Base-by-base conservation (phyloP, 2,797 vertebrate genomes). In the Sarcophilus harrisii region DNA sequence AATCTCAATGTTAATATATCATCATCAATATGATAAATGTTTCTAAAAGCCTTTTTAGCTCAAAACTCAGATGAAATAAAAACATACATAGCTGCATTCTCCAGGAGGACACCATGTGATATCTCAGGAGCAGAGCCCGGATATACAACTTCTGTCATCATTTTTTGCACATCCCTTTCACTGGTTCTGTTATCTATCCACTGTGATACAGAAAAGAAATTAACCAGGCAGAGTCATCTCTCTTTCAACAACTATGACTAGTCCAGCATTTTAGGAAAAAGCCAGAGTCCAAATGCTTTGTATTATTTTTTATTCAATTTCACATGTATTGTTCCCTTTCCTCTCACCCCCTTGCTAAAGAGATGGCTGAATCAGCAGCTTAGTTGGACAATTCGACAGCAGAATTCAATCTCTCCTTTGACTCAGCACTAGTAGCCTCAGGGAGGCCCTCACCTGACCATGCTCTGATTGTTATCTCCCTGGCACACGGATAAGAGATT, bases 361-460 rank as follows among this genome's bases (percentile, higher is more conserved):
- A 12, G 94, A 95, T 59, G 96, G 97, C 97, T 97, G 96, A 97
- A 87, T 90, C 0, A 21, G 95, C 94, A 2, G 94, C 94, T 91
- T 93, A 57, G 29, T 32, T 90, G 55, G 55, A 92, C 57, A 93
- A 93, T 94, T 54, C 94, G 87, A 95, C 92, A 95, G 97, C 97
- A 1, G 96, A 98, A 98, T 98, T 97, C 1, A 95, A 98, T 97
- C 96, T 52, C 8, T 93, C 29, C 49, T 92, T 96, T 97, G 97
- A 95, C 96, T 98, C 97, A 97, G 97, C 97, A 95, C 45, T 21
- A 52, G 54, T 52, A 24, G 73, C 89, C 29, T 93, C 92, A 81
- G 0, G 49, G 62, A 96, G 95, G 95, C 97, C 97, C 96, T 97
- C 93, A 96, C 97, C 96, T 97, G 96, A 87, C 58, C 91, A 60